Percentiles rank a stretch among this genome's conserved stretches.
Conservation (phyloP, 2,888 invertebrate species). For the Acholoe squamosa region DNA sequence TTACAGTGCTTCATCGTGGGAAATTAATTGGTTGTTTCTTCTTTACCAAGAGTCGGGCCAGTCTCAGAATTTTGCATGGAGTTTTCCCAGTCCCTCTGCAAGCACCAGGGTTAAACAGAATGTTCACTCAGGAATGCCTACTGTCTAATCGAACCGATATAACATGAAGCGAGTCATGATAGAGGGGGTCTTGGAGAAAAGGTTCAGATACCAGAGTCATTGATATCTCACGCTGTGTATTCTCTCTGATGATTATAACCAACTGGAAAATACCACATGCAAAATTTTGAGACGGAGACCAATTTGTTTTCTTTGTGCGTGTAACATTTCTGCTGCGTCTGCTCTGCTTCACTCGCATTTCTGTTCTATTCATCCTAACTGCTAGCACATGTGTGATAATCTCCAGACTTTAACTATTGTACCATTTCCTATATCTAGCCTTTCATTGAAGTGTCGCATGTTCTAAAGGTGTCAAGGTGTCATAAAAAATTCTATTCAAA, state of each 20-base stretch:
- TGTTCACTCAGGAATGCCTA: background rate
- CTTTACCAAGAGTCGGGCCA: background rate
- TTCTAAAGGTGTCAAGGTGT: too few relatives aligned
- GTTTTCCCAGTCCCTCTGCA: constrained; percentile 3
- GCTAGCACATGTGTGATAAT: too few relatives aligned
- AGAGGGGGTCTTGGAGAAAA: background rate
- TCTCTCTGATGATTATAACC: constrained; percentile 48
- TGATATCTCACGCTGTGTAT: background rate
- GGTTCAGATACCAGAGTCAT: background rate
- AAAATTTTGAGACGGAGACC: constrained; percentile 58
- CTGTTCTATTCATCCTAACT: background rate
- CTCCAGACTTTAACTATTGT: too few relatives aligned
- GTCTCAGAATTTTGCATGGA: constrained; percentile 58
- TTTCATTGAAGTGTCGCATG: too few relatives aligned
- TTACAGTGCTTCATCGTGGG: constrained; percentile 12
- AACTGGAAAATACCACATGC: constrained; percentile 17
- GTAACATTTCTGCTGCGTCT: background rate
- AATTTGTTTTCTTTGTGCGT: background rate
- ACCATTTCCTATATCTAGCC: too few relatives aligned
- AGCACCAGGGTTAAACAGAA: background rate
- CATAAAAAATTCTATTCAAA: too few relatives aligned
- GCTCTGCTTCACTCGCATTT: background rate
- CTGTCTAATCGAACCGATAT: background rate
- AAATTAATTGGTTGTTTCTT: constrained; percentile 20
- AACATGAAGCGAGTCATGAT: background rate